A percentile compares a stretch with the other conserved stretches of the same genome.
These are phyloP conservation scores for Spermophilus dauricus DNA, from an alignment of 2,113 vertebrate species.

Conservation along the genomic window DNA sequence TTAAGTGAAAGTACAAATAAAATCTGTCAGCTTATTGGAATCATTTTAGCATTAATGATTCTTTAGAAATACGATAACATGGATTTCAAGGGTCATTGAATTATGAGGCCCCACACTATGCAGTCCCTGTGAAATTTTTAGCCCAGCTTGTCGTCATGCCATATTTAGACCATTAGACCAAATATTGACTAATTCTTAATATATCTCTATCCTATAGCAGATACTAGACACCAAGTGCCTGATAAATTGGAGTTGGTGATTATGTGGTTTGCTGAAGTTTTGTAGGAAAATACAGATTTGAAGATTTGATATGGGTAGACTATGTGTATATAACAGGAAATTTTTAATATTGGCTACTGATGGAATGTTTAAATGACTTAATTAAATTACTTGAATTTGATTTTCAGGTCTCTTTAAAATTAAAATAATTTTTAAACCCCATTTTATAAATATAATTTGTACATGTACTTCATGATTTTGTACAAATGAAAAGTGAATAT, in stretches of 20 bases:
- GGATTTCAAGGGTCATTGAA: conserved; percentile 60
- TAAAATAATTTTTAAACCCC: conserved; percentile 31
- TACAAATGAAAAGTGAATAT: conserved; percentile 41
- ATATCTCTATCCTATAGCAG: background rate
- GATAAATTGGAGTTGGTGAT: background rate
- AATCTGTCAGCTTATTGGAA: conserved; percentile 55
- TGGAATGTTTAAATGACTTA: conserved; percentile 63
- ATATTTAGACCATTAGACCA: conserved; percentile 38
- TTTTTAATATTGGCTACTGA: conserved; percentile 42
- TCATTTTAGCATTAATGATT: conserved; percentile 67
- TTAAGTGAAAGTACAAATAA: conserved; percentile 69
- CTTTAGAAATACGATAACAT: conserved; percentile 38
- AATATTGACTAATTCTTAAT: conserved; percentile 39
- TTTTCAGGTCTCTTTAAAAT: conserved; percentile 57
- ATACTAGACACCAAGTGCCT: background rate
- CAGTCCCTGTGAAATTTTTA: conserved; percentile 43
- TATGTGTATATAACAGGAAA: conserved; percentile 30
- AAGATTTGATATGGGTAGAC: conserved; percentile 9
- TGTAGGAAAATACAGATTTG: conserved; percentile 36
- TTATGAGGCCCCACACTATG: conserved; percentile 6
- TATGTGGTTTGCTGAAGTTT: conserved; percentile 1
- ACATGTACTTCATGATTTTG: background rate
- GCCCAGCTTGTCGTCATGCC: background rate
- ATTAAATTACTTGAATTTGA: conserved; percentile 55
- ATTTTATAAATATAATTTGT: conserved; percentile 54